These are phyloP conservation scores for Sigmodon hispidus DNA, from an alignment of 2,113 vertebrate species.

Conservation along the genomic window DNA sequence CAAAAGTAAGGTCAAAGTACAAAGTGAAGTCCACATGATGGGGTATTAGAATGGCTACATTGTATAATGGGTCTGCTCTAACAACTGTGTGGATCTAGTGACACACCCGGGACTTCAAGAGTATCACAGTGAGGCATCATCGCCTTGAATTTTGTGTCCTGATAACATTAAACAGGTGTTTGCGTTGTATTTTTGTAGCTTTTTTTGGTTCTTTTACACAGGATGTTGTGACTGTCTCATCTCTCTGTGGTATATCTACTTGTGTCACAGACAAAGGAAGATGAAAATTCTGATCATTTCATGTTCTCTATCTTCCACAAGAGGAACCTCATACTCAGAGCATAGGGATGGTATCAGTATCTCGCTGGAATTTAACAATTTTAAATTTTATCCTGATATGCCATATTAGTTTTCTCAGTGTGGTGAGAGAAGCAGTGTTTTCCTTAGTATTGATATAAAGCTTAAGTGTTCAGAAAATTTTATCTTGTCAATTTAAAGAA, in stretches of 20 bases:
- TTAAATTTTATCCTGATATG: neutral
- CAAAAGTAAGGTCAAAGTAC: neutral
- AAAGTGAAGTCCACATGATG: neutral
- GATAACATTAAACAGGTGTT: neutral
- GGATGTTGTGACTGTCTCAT: neutral
- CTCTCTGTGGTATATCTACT: neutral
- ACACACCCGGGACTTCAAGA: neutral
- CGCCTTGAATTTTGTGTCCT: neutral
- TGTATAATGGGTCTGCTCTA: neutral
- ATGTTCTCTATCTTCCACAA: neutral
- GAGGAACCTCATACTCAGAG: neutral
- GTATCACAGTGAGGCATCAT: neutral
- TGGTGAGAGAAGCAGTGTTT: neutral
- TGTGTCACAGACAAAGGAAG: neutral
- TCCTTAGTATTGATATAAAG: neutral
- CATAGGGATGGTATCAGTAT: neutral
- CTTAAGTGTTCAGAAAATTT: neutral
- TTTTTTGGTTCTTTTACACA: neutral
- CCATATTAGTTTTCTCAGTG: neutral
- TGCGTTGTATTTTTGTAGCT: neutral
- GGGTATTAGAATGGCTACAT: neutral
- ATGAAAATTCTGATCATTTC: neutral
- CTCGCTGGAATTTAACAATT: neutral
- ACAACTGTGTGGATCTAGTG: neutral
- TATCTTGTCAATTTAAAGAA: slow-evolving; percentile 3